Evolutionary conservation across 1,140 invertebrate species (phyloP).

Genomic region (Neocloeon triangulifer): DNA sequence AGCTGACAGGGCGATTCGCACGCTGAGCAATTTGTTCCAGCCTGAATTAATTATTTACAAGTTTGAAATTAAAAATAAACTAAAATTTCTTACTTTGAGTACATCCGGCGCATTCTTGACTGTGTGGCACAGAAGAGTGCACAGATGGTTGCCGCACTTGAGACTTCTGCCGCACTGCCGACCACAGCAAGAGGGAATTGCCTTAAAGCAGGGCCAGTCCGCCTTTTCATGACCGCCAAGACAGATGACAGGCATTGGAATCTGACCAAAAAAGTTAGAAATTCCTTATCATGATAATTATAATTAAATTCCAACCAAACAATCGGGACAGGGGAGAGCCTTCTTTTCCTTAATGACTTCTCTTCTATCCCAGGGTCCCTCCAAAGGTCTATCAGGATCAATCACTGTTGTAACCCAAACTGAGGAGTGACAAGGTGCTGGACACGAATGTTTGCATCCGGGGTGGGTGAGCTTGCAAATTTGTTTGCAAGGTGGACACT

Average conservation of each 20-base stretch:
- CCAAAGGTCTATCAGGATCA: conserved; percentile 26
- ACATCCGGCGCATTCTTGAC: conserved; percentile 18
- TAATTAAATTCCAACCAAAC: conserved; percentile 29
- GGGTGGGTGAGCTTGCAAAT: conserved; percentile 34
- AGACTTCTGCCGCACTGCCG: conserved; percentile 42
- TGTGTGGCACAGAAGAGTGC: conserved; percentile 45
- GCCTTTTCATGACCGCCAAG: conserved; percentile 59
- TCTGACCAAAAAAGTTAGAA: too few relatives aligned
- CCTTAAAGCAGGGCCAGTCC: conserved; percentile 49
- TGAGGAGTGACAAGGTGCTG: conserved; percentile 52
- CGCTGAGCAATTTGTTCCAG: conserved; percentile 32
- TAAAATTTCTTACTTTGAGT: conserved; percentile 19
- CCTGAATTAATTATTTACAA: conserved; percentile 11
- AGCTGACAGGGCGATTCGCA: conserved; percentile 49
- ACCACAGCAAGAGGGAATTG: conserved; percentile 45
- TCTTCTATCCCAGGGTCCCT: conserved; percentile 49
- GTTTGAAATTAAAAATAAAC: conserved; percentile 4
- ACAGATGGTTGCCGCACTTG: conserved; percentile 58
- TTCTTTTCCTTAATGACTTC: conserved; percentile 29
- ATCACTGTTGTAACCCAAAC: conserved; percentile 40
- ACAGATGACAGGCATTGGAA: conserved; percentile 48
- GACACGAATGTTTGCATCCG: conserved; percentile 56
- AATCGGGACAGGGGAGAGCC: conserved; percentile 29
- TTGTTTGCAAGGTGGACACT: conserved; percentile 62
- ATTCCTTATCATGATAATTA: too few relatives aligned